Conservation (phyloP, 2,113 vertebrate genomes). For the Misgurnus mizolepis region DNA sequence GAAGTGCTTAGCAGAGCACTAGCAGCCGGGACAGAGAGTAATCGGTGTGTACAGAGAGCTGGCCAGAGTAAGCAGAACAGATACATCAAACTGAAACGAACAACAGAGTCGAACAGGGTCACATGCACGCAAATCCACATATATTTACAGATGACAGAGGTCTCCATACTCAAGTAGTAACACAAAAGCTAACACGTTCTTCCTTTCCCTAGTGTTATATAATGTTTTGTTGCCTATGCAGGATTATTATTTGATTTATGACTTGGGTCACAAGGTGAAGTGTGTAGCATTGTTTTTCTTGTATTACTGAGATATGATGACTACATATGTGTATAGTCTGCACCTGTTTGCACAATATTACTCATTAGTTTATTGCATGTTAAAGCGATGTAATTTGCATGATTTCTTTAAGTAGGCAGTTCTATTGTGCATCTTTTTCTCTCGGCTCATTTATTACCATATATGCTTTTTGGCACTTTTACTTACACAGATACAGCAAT, state of each 20-base stretch:
- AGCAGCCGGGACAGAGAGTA: conserved; percentile 78
- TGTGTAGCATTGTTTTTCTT: conserved; percentile 50
- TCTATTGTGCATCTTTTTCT: conserved; percentile 5
- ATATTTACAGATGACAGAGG: conserved; percentile 67
- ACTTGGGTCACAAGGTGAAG: conserved; percentile 57
- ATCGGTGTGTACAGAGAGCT: conserved; percentile 72
- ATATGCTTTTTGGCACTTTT: background rate
- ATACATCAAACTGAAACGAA: conserved; percentile 71
- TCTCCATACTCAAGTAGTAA: conserved; percentile 32
- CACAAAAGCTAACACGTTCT: conserved; percentile 16
- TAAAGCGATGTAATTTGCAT: conserved; percentile 50
- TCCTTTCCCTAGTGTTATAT: conserved; percentile 25
- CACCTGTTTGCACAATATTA: conserved; percentile 47
- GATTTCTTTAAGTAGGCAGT: conserved; percentile 39
- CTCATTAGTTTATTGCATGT: conserved; percentile 46
- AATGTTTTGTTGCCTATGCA: background rate
- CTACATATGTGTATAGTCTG: conserved; percentile 51
- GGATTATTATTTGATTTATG: conserved; percentile 60
- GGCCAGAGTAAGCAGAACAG: conserved; percentile 71
- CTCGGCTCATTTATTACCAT: conserved; percentile 42
- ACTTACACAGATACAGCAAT: background rate
- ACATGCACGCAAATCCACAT: conserved; percentile 58
- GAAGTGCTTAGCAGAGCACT: conserved; percentile 76
- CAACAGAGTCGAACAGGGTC: conserved; percentile 64
- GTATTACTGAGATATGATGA: conserved; percentile 44